phyloP scores from a whole-genome alignment of 2,888 invertebrate species.

The Agrotis clavis region DNA sequence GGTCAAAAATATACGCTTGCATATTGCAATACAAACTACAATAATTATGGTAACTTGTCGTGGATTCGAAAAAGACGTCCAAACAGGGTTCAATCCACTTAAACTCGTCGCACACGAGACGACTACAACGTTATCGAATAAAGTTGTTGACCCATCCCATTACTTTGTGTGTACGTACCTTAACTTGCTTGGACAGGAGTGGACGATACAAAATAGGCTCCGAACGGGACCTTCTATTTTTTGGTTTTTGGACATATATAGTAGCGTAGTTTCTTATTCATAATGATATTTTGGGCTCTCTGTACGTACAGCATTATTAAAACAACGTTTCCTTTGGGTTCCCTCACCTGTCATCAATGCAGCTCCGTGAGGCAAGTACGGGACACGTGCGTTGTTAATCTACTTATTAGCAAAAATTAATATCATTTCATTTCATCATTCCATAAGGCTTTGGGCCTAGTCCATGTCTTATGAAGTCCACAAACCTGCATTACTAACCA shows the following conservation, averaged over 20 bases:
- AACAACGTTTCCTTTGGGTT: too few relatives aligned
- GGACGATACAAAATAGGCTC: slow-evolving; percentile 8
- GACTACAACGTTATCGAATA: slow-evolving; percentile 50
- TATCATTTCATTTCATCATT: too few relatives aligned
- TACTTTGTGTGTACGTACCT: slow-evolving; percentile 35
- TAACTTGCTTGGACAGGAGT: slow-evolving; percentile 29
- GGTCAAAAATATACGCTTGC: slow-evolving; percentile 12
- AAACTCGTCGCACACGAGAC: slow-evolving; percentile 24
- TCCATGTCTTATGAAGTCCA: too few relatives aligned
- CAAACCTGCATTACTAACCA: neutral
- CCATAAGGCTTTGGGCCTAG: too few relatives aligned
- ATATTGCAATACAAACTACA: slow-evolving; percentile 32
- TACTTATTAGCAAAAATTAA: too few relatives aligned
- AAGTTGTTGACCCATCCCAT: slow-evolving; percentile 56
- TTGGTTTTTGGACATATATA: neutral
- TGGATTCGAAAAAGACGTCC: slow-evolving; percentile 22
- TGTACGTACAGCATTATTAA: too few relatives aligned
- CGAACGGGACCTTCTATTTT: neutral
- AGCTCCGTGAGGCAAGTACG: too few relatives aligned
- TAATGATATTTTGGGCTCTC: too few relatives aligned
- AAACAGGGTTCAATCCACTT: slow-evolving; percentile 50
- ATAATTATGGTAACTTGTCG: slow-evolving; percentile 7
- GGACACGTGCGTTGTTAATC: too few relatives aligned
- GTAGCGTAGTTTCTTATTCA: neutral
- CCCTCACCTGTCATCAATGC: too few relatives aligned